Percentiles rank a stretch among this genome's conserved stretches.
Evolutionary conservation across 1,140 invertebrate species (phyloP).

Genomic region (Lordiphosa collinella): DNA sequence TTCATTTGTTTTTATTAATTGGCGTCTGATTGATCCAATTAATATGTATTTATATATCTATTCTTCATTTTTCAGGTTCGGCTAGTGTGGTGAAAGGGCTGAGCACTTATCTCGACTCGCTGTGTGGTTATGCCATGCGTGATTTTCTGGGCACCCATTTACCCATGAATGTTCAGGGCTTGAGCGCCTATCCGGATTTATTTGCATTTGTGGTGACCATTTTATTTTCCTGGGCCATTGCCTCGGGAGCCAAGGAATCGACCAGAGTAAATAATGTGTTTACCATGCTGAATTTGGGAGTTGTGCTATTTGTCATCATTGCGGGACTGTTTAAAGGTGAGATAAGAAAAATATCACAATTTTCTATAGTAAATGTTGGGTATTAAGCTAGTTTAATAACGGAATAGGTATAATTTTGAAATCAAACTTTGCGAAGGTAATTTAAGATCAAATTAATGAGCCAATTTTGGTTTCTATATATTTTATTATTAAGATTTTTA

Average conservation of each 20-base stretch:
- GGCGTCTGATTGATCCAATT: conserved; percentile 45
- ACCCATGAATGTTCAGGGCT: conserved; percentile 86
- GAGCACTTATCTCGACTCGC: conserved; percentile 92
- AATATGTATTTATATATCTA: conserved; percentile 12
- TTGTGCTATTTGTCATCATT: conserved; percentile 90
- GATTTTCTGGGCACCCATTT: conserved; percentile 84
- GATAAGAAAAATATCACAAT: conserved; percentile 8
- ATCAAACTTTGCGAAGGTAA: too few relatives aligned
- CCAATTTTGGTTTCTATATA: too few relatives aligned
- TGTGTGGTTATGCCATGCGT: conserved; percentile 87
- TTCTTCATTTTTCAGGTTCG: conserved; percentile 82
- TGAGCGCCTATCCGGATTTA: conserved; percentile 91
- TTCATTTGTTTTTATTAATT: conserved; percentile 24
- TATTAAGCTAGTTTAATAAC: too few relatives aligned
- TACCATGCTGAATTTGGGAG: conserved; percentile 90
- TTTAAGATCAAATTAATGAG: too few relatives aligned
- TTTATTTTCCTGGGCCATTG: conserved; percentile 85
- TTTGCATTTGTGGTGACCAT: conserved; percentile 88
- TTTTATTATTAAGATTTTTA: too few relatives aligned
- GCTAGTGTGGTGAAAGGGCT: conserved; percentile 96
- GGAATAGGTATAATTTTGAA: too few relatives aligned
- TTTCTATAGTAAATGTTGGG: too few relatives aligned
- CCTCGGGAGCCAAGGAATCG: conserved; percentile 92
- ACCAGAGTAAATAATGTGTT: conserved; percentile 94
- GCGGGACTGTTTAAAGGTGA: conserved; percentile 90